Evolutionary conservation across 2,888 invertebrate species (phyloP), one percentile per base, ranked within the genome.

Genomic region (Agonum fuliginosum): DNA sequence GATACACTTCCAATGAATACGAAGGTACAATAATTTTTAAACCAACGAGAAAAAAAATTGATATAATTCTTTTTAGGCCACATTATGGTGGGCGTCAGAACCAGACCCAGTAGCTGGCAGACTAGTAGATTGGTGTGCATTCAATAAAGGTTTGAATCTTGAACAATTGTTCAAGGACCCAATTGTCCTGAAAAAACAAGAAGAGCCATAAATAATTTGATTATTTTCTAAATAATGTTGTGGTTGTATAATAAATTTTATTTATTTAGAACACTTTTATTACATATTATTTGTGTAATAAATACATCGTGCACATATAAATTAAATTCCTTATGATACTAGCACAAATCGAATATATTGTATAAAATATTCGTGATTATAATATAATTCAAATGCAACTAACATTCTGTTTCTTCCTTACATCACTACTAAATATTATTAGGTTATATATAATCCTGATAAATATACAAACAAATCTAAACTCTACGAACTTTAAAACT

Each of bases 1-100:
- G 89, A 89, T 43, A 85, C 87, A 2, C 82, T 84, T 78, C 91
- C 90, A 5, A 85, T 88, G 5, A 89, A 89, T 81, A 82, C 88
- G 51, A 89, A 89, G 85, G 89, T 89, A 79, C 65, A 43, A 30
- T 22, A 5, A 27, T 14, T n/a, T n/a, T n/a, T n/a, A n/a, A n/a
- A n/a, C n/a, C n/a, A n/a, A n/a, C n/a, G n/a, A n/a, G n/a, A n/a
- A n/a, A 62, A 4, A 65, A 17, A 41, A 65, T 22, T 12, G n/a
- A 58, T 12, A 17, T 48, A 24, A 48, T 54, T 79, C 43, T 73
- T 74, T 84, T 79, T 76, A 89, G 88, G 85, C 86, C 72, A 86
- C 86, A 46, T 81, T 89, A 43, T 88, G 87, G 85, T 88, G 88
- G 88, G 86, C 86, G 27, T 86, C 86, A 0, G 87, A 88, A 79